A percentile compares a stretch with the other conserved stretches of the same genome.
These are phyloP conservation scores for Apodemia zela DNA, from an alignment of 2,888 invertebrate genomes.

Conservation along the genomic window DNA sequence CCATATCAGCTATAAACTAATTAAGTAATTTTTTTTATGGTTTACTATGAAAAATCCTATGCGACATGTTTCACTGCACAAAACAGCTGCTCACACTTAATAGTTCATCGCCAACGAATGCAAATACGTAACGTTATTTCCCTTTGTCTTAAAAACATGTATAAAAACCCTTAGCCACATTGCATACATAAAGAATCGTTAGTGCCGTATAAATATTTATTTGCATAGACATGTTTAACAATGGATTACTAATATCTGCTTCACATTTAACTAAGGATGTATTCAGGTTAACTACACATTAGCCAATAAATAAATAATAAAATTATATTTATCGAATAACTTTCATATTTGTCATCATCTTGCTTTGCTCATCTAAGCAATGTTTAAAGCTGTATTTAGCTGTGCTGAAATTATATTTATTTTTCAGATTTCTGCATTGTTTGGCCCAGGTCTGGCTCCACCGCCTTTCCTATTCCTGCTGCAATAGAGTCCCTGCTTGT, in stretches of 20 bases:
- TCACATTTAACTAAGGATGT: slow-evolving; percentile 25
- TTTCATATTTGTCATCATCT: no score
- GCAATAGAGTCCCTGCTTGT: no score
- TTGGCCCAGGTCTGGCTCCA: no score
- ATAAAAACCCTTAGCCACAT: slow-evolving; percentile 49
- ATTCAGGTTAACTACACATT: slow-evolving; percentile 16
- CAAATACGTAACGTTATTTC: slow-evolving; percentile 25
- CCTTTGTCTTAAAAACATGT: slow-evolving; percentile 29
- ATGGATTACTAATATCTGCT: slow-evolving; percentile 58
- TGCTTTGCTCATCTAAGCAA: no score
- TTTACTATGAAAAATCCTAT: slow-evolving; percentile 8
- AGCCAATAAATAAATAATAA: neutral
- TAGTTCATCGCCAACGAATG: slow-evolving; percentile 24
- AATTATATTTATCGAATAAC: no score
- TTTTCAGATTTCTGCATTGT: no score
- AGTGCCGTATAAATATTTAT: slow-evolving; percentile 58
- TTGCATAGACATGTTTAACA: slow-evolving; percentile 58
- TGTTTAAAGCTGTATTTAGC: no score
- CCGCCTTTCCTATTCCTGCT: no score
- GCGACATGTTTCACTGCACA: slow-evolving; percentile 13
- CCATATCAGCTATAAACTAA: slow-evolving; percentile 1
- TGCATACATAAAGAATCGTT: slow-evolving; percentile 46
- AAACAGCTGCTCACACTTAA: slow-evolving; percentile 7
- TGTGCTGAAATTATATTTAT: no score
- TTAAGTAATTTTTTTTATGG: neutral